Conservation (phyloP, 2,888 invertebrate genomes). For the Cancer borealis region DNA sequence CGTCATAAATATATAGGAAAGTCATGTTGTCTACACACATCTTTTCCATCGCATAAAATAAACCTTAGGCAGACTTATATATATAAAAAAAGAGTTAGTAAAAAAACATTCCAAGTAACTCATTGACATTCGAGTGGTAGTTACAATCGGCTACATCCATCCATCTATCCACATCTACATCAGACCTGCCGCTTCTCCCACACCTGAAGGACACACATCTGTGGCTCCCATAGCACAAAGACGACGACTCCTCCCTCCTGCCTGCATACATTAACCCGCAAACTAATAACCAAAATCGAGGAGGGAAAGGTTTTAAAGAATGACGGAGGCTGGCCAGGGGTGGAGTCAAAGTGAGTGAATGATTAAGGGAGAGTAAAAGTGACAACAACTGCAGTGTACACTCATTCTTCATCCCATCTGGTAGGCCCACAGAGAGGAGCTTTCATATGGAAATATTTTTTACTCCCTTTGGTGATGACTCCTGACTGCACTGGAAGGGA, state of each 20-base stretch:
- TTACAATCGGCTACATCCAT: neutral
- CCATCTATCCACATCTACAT: neutral
- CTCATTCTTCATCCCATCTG: neutral
- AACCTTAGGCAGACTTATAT: neutral
- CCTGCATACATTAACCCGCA: conserved; percentile 51
- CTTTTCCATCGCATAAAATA: neutral
- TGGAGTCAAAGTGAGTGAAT: neutral
- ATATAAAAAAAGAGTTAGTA: neutral
- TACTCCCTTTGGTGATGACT: conserved; percentile 28
- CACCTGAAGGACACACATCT: conserved; percentile 39
- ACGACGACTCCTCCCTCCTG: neutral
- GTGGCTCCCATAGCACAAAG: conserved; percentile 15
- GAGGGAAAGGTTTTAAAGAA: conserved; percentile 8
- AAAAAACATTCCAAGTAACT: neutral
- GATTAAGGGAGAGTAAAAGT: conserved; percentile 1
- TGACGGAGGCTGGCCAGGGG: neutral
- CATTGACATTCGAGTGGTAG: neutral
- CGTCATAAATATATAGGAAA: neutral
- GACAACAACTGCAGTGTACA: conserved; percentile 46
- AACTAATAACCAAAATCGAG: conserved; percentile 36
- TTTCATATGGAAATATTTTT: conserved; percentile 52
- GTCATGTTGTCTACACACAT: neutral
- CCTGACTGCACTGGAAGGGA: conserved; percentile 42
- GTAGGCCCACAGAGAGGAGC: neutral
- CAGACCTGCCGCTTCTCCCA: neutral